phyloP scores from a whole-genome alignment of 2,888 invertebrate species.

The Tricholauxania praeusta region DNA sequence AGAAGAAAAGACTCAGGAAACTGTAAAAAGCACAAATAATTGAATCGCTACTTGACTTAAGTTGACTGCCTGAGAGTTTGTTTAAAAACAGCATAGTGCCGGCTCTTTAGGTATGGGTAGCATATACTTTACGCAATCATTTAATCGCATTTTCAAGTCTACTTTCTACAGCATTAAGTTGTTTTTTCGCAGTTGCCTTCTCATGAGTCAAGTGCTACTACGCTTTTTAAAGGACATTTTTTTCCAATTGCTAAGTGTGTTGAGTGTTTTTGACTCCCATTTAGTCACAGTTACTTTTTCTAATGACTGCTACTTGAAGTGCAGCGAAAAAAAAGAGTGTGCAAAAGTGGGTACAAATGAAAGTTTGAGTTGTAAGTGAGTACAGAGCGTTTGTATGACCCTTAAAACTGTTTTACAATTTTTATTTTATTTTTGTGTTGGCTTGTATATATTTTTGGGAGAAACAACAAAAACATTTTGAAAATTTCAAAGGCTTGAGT shows the following conservation, averaged over 20 bases:
- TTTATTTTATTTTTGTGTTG: background rate
- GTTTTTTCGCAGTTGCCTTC: background rate
- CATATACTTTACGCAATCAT: constrained; percentile 8
- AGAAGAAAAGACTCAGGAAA: constrained; percentile 29
- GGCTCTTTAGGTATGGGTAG: background rate
- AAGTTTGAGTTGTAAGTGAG: background rate
- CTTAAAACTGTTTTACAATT: background rate
- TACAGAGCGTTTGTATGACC: background rate
- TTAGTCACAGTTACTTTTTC: constrained; percentile 36
- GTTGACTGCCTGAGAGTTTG: background rate
- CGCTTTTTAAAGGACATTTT: constrained; percentile 4
- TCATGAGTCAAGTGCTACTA: background rate
- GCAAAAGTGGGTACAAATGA: background rate
- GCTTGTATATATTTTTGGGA: background rate
- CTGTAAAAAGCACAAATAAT: constrained; percentile 50
- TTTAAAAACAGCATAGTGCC: background rate
- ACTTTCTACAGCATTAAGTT: constrained; percentile 11
- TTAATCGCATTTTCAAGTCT: constrained; percentile 30
- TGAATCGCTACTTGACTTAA: constrained; percentile 42
- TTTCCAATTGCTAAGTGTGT: background rate
- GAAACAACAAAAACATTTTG: too few species aligned
- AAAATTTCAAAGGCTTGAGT: too few species aligned
- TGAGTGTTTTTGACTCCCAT: constrained; percentile 15
- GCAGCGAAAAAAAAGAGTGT: background rate
- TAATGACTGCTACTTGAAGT: constrained; percentile 30